Conservation (phyloP, 2,113 vertebrate species). For the Amphiprion ocellaris region DNA sequence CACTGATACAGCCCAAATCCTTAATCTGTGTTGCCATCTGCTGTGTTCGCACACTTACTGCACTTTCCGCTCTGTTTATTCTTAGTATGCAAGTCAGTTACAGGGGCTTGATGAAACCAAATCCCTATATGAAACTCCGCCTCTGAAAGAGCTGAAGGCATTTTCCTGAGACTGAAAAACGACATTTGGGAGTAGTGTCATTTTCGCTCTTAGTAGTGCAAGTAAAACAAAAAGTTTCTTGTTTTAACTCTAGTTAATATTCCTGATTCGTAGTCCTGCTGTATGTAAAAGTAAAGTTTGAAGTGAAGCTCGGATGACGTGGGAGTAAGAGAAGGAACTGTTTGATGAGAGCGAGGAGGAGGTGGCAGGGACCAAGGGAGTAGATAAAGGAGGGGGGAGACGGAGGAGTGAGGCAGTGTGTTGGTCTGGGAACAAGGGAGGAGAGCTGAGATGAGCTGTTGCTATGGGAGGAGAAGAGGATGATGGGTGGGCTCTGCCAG, state of each 20-base stretch:
- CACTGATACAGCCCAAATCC: slow-evolving; percentile 50
- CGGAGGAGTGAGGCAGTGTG: slow-evolving; percentile 33
- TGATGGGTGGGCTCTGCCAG: slow-evolving; percentile 72
- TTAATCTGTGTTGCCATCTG: slow-evolving; percentile 80
- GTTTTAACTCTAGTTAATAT: slow-evolving; percentile 57
- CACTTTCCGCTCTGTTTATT: slow-evolving; percentile 49
- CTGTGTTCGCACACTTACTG: slow-evolving; percentile 61
- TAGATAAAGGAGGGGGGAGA: slow-evolving; percentile 44
- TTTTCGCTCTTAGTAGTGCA: slow-evolving; percentile 39
- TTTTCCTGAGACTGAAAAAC: slow-evolving; percentile 56
- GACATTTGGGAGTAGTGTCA: slow-evolving; percentile 45
- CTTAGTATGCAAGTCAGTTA: slow-evolving; percentile 58
- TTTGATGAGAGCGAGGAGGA: slow-evolving; percentile 61
- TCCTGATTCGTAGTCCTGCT: slow-evolving; percentile 46
- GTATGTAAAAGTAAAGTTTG: slow-evolving; percentile 51
- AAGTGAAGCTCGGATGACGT: slow-evolving; percentile 56
- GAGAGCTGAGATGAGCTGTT: slow-evolving; percentile 74
- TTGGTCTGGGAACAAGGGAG: slow-evolving; percentile 67
- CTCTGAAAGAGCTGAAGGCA: slow-evolving; percentile 55
- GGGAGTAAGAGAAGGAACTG: slow-evolving; percentile 48
- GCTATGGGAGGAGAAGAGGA: slow-evolving; percentile 75
- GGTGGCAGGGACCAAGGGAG: slow-evolving; percentile 53
- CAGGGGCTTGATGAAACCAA: slow-evolving; percentile 39
- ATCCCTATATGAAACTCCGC: slow-evolving; percentile 43
- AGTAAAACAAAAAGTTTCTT: slow-evolving; percentile 42